Evolutionary conservation across 2,113 vertebrate species (phyloP), one percentile per base, ranked within the genome.

Genomic region (Eleginops maclovinus): DNA sequence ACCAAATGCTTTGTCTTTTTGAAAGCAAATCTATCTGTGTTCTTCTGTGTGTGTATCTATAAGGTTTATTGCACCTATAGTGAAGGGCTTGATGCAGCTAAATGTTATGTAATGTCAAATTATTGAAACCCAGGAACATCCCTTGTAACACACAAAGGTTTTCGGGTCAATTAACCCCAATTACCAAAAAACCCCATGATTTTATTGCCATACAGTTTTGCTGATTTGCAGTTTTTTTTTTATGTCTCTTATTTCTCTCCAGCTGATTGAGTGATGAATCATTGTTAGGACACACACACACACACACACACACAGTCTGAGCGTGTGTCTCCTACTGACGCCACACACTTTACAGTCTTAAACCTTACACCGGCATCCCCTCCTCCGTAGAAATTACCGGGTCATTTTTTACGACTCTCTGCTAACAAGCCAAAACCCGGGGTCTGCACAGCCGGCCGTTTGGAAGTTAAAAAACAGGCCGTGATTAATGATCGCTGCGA

Each of bases 401-500:
- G 83, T 85, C 69, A 26, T 82, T 90, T 83, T 85, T 86, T 86
- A 85, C 82, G 75, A 36, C 81, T 44, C 46, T 77, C 74, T 73
- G 72, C 84, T 84, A 89, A 92, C 86, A 76, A 92, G 88, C 84
- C 74, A 36, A 72, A 82, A 41, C 26, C 43, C 4, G 59, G n/a
- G n/a, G 13, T 17, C 72, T 28, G 63, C 82, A 54, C 46, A 14
- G 72, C 66, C 58, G 6, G 60, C 47, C 73, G 5, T 59, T 79
- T 82, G 75, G 73, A 87, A 71, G 85, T 74, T 80, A 75, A 90
- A 93, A 92, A 91, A 91, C 89, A 79, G 66, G 31, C 62, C 21
- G 72, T 93, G 93, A 93, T 93, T 93, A 93, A 93, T 93, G 93
- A 85, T 83, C 75, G 22, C 84, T 63, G 81, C 62, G 85, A 91